Evolutionary conservation across 2,888 invertebrate genomes (phyloP).

Genomic region (Drosophila hawaiiensis): DNA sequence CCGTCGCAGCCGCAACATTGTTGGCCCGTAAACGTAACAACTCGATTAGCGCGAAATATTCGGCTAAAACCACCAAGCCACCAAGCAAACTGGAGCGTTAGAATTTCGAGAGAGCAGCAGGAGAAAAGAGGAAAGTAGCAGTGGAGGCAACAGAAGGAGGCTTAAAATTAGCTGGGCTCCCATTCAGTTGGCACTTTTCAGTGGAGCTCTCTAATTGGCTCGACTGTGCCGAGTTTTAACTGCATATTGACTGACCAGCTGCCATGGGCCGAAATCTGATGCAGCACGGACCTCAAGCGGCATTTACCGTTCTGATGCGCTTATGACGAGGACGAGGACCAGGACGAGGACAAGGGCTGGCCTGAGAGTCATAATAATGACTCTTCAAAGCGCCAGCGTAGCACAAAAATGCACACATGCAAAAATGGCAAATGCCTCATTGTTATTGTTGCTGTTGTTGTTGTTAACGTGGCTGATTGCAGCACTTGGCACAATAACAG

Average conservation of each 20-base stretch:
- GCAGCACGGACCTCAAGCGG: constrained; percentile 23
- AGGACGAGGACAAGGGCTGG: constrained; percentile 18
- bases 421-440: constrained; percentile 36
- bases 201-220: constrained; percentile 64
- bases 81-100: constrained; percentile 68
- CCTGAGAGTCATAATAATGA: constrained; percentile 35
- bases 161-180: constrained; percentile 53
- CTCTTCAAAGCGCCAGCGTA: constrained; percentile 30
- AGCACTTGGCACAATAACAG: constrained; percentile 68
- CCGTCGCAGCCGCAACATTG: constrained; percentile 42
- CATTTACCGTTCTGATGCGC: constrained; percentile 69
- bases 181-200: constrained; percentile 62
- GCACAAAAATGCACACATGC: constrained; percentile 49
- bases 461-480: constrained; percentile 65
- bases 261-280: constrained; percentile 3
- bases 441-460: constrained; percentile 17
- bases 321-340: constrained; percentile 52
- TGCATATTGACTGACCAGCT: constrained; percentile 63
- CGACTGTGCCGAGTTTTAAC: constrained; percentile 58
- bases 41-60: constrained; percentile 80
- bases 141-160: constrained; percentile 7
- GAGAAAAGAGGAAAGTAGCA: not conserved
- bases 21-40: constrained; percentile 75
- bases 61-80: constrained; percentile 15
- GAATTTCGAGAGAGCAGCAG: constrained; percentile 19